Conservation (phyloP, 2,888 invertebrate genomes). For the Ormyrus thymus region DNA sequence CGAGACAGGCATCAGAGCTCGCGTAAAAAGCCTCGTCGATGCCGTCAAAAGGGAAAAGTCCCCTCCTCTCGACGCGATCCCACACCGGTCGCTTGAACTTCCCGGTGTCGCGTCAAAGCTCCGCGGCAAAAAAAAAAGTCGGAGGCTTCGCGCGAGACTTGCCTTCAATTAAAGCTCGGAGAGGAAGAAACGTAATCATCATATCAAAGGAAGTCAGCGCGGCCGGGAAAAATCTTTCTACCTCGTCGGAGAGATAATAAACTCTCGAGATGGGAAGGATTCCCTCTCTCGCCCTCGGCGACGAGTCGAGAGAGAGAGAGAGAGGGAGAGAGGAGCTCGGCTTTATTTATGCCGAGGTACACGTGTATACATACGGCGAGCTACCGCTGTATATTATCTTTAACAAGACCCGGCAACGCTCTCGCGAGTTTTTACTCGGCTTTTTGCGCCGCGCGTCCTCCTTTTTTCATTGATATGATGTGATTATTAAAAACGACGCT, state of each 20-base stretch:
- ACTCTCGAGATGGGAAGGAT: conserved; percentile 12
- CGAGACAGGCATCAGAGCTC: too few relatives aligned
- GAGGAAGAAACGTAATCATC: conserved; percentile 16
- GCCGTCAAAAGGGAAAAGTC: not conserved
- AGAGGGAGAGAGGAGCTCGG: not conserved
- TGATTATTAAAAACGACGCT: too few relatives aligned
- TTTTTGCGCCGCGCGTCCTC: not conserved
- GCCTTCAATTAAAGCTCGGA: too few relatives aligned
- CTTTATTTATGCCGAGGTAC: conserved; percentile 33
- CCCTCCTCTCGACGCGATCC: not conserved
- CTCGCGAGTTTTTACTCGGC: not conserved
- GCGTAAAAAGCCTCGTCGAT: not conserved
- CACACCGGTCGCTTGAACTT: too few relatives aligned
- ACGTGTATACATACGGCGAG: not conserved
- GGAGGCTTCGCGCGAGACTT: too few relatives aligned
- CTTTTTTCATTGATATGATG: not conserved
- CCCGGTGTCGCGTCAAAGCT: too few relatives aligned
- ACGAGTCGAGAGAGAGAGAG: not conserved
- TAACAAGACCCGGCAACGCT: conserved; percentile 22
- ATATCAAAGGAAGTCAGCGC: conserved; percentile 15
- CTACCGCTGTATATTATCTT: conserved; percentile 39
- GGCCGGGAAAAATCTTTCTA: not conserved
- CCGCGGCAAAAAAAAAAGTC: too few relatives aligned
- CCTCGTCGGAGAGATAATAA: conserved; percentile 7
- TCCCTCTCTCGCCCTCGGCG: not conserved